Evolutionary conservation across 2,113 vertebrate genomes (phyloP), one percentile per base, ranked within the genome.

Genomic region (Tyto alba): DNA sequence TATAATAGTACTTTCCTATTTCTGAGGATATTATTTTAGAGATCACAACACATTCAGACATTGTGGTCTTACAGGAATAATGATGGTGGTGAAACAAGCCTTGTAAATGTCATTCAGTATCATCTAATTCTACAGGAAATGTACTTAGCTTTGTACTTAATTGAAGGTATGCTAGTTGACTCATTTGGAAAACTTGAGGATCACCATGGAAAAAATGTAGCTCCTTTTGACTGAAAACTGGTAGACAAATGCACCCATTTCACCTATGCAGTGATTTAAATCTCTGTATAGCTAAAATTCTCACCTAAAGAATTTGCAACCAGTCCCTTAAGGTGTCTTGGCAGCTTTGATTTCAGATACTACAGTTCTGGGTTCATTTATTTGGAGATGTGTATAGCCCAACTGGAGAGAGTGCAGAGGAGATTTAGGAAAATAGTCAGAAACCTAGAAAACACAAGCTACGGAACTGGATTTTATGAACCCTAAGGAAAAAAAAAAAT

Each of bases 131-230:
- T 62, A 41, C 11, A 9, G 7, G 5, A 74, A 67, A 48, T 3
- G 12, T 67, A 43, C 14, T 8, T 45, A 34, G 22, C 18, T 47
- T 69, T 40, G 34, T 43, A 29, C 9, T 78, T 75, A 43, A 38
- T 30, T 82, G n/a, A 50, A 86, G 30, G 10, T 43, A 16, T 17
- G 20, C 18, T 62, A 30, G 3, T 43, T 40, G 40, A 50, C 13
- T 21, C 1, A 2, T 81, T 69, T 59, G 50, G 66, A 55, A 85
- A 40, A 40, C 4, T 10, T 14, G 15, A 89, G 23, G 32, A 73
- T 8, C 0, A 3, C 25, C 10, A n/a, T 72, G 53, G 48, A 52
- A 80, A 71, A 40, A 66, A 34, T 0, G 0, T 27, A 81, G 32
- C 41, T 91, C 21, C 50, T 57, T 80, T 43, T 72, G 29, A 47